These are phyloP conservation scores for Neocrepidodera transversa DNA, from an alignment of 2,888 invertebrate species.

Conservation along the genomic window DNA sequence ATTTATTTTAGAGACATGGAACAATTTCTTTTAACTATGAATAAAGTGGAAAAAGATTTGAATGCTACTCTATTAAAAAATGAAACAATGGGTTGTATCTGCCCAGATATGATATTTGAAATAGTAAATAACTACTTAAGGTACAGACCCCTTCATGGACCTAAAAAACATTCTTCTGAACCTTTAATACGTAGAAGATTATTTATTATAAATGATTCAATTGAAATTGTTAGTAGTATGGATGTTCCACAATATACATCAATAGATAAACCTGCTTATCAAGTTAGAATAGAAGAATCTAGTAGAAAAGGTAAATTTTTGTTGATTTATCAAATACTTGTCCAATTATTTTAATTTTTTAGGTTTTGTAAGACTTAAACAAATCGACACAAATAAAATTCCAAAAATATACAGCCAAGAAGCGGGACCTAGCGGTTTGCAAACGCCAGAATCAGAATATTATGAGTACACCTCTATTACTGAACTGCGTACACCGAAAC, in stretches of 20 bases:
- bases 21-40: conserved; percentile 36
- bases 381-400: conserved; percentile 34
- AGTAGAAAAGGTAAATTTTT: conserved; percentile 43
- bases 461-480: conserved; percentile 44
- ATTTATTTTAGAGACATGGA: conserved; percentile 38
- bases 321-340: neutral
- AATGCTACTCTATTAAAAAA: conserved; percentile 44
- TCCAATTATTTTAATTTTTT: neutral
- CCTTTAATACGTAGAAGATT: conserved; percentile 70
- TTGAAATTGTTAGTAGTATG: conserved; percentile 67
- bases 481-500: conserved; percentile 44
- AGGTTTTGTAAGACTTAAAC: conserved; percentile 42
- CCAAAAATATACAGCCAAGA: conserved; percentile 28
- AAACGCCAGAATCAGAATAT: conserved; percentile 36
- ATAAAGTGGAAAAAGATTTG: conserved; percentile 44
- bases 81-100: conserved; percentile 65
- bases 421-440: conserved; percentile 37
- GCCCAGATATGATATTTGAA: conserved; percentile 76
- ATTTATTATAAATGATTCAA: conserved; percentile 76
- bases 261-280: conserved; percentile 46
- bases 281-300: conserved; percentile 43
- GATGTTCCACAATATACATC: conserved; percentile 45
- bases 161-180: conserved; percentile 58
- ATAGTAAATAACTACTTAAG: conserved; percentile 69
- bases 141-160: conserved; percentile 61